These are phyloP conservation scores for Nephrotoma appendiculata DNA, from an alignment of 2,888 invertebrate genomes.

Conservation along the genomic window DNA sequence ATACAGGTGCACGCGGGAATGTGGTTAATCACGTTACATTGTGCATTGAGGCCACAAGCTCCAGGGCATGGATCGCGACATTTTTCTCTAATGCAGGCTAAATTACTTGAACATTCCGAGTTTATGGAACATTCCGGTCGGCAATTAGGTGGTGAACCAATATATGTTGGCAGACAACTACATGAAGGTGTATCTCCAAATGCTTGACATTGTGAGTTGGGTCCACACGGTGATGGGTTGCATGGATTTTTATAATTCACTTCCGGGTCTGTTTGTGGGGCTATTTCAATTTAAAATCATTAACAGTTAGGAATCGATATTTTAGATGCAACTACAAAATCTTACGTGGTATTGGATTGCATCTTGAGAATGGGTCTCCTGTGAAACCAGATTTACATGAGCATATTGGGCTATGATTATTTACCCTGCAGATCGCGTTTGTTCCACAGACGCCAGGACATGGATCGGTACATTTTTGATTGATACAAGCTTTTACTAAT, in stretches of 20 bases:
- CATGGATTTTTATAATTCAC: constrained; percentile 40
- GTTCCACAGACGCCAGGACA: constrained; percentile 54
- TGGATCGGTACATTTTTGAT: constrained; percentile 56
- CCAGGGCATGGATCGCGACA: constrained; percentile 54
- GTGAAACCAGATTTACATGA: constrained; percentile 38
- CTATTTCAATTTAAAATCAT: not conserved
- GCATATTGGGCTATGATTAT: constrained; percentile 46
- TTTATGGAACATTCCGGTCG: constrained; percentile 50
- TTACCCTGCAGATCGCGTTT: constrained; percentile 40
- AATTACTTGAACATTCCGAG: constrained; percentile 49
- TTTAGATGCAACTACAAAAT: constrained; percentile 5
- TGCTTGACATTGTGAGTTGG: constrained; percentile 43
- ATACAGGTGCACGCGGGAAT: constrained; percentile 46
- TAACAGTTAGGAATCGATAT: constrained; percentile 28
- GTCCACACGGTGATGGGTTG: constrained; percentile 50
- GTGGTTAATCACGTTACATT: constrained; percentile 44
- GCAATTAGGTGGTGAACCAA: constrained; percentile 53
- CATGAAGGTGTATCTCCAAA: constrained; percentile 42
- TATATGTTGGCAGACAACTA: constrained; percentile 41
- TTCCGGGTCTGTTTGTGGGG: constrained; percentile 14
- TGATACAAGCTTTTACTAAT: constrained; percentile 55
- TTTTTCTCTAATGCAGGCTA: constrained; percentile 48
- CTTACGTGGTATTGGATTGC: constrained; percentile 25
- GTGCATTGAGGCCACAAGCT: constrained; percentile 45
- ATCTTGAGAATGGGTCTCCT: constrained; percentile 39